Conservation (phyloP, 2,113 vertebrate species). For the Riparia riparia region DNA sequence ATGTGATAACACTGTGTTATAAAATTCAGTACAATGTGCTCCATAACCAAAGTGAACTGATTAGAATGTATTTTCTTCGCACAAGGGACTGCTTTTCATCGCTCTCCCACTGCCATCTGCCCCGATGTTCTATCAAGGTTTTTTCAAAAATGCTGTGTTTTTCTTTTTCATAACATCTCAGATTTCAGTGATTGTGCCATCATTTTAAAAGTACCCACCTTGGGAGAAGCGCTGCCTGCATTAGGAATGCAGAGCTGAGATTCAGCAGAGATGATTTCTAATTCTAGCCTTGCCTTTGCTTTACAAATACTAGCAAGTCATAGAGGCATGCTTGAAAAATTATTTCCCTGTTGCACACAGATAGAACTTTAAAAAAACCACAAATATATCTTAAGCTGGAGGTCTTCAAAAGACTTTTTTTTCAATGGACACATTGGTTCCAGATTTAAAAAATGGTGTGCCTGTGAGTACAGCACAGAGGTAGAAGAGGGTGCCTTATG, state of each 20-base stretch:
- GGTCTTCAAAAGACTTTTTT: neutral
- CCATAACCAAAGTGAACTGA: neutral
- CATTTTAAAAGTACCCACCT: neutral
- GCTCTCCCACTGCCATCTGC: conserved; percentile 4
- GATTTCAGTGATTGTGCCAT: neutral
- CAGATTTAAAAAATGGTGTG: neutral
- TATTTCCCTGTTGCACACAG: neutral
- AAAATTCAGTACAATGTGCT: neutral
- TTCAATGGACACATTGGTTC: neutral
- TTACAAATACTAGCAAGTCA: neutral
- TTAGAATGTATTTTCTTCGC: neutral
- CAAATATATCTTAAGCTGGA: neutral
- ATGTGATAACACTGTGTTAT: neutral
- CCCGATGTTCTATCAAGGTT: neutral
- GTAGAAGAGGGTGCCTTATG: neutral
- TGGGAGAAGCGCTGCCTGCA: neutral
- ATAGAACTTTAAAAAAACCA: neutral
- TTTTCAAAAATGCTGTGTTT: neutral
- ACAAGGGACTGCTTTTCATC: neutral
- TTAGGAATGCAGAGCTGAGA: neutral
- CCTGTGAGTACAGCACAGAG: rapidly evolving
- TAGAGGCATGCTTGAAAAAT: neutral
- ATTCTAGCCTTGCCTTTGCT: neutral
- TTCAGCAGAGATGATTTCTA: neutral
- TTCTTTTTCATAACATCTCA: neutral